Base-by-base conservation (phyloP, 1,140 invertebrate species). In the Hirudo medicinalis region DNA sequence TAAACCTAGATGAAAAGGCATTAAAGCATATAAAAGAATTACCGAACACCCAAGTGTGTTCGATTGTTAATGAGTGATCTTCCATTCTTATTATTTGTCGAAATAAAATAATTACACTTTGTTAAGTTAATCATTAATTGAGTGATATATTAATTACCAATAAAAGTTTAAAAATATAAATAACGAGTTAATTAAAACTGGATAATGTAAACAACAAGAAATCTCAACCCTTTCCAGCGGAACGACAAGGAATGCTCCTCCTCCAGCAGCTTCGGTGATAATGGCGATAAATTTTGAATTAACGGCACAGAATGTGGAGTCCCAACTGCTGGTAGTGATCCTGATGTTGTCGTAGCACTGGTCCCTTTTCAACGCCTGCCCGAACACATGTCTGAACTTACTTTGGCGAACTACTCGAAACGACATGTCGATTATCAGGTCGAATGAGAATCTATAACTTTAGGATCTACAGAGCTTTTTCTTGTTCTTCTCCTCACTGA, bases 221-320 rank as follows among this genome's bases (percentile, higher is more conserved):
- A 29, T 36, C 57, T 71, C 86, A 84, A 96, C 94, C 88, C 97
- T 97, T 79, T 90, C 91, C 74, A 97, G 87, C 55, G 96, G 94
- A 76, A 99, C 85, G 71, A 99, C 95, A 78, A 99, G 90, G 83
- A 99, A 99, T 72, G 96, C 93, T 72, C 94, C 94, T 73, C 97
- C 97, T 71, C 97, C 97, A 67, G 94, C 94, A 66, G 93, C 94
- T 83, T 99, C 96, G 69, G 96, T 95, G 81, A 99, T 96, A 78
- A 99, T 92, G 72, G 97, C 97, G 76, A 99, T 85, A 84, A 97
- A 99, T 84, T 99, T 99, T 25, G 96, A 94, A 85, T 99, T 99
- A 75, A 99, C 95, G 75, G 91, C 90, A 86, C 94, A 98, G 82
- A 97, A 98, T 71, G 92, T 94, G 66, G 94, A 95, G 82, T 99